These are phyloP conservation scores for Thinocorus orbignyianus DNA, from an alignment of 2,113 vertebrate genomes.

Conservation along the genomic window DNA sequence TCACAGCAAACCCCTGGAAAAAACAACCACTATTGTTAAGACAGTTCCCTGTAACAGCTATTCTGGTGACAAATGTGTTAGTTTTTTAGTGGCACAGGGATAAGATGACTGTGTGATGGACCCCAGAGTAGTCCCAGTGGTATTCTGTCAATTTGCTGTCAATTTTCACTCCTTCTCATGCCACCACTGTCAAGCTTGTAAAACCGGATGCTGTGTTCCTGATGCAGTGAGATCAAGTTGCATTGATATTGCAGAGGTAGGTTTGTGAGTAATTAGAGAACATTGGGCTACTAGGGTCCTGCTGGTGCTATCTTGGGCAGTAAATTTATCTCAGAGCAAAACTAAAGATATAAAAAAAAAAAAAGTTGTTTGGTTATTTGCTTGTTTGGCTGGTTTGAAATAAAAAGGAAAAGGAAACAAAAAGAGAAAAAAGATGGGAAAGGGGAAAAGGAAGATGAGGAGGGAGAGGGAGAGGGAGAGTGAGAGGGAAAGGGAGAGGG, in stretches of 20 bases:
- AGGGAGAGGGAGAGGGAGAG: neutral
- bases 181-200: neutral
- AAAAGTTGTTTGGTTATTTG: neutral
- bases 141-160: slow-evolving; percentile 32
- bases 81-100: neutral
- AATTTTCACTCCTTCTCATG: slow-evolving; percentile 40
- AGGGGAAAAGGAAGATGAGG: neutral
- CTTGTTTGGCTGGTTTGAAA: neutral
- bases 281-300: neutral
- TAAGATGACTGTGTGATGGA: slow-evolving; percentile 11
- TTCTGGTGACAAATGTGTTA: neutral
- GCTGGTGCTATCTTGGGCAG: neutral
- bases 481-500: neutral
- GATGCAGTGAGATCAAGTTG: slow-evolving; percentile 7
- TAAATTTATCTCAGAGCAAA: neutral
- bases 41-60: neutral
- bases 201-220: neutral
- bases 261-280: neutral
- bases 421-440: neutral
- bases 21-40: neutral
- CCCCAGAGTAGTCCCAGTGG: neutral
- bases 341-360: neutral
- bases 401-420: neutral
- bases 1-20: neutral
- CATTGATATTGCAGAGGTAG: neutral